Conservation (phyloP, 2,113 vertebrate species). For the Cyanoliseus patagonus region DNA sequence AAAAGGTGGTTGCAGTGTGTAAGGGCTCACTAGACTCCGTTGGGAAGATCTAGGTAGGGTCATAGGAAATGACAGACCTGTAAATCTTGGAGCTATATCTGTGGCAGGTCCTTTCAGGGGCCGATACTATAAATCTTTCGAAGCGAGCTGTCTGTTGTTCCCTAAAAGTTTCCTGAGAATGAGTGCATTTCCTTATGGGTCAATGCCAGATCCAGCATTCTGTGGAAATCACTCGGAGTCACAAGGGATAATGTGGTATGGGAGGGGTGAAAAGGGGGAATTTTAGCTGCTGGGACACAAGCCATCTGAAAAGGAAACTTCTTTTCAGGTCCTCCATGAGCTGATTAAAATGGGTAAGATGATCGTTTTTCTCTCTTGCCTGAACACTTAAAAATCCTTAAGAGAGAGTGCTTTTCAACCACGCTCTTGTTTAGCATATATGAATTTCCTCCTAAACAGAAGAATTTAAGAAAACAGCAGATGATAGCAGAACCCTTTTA, state of each 20-base stretch:
- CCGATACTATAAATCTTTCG: neutral
- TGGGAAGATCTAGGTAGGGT: neutral
- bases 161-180: neutral
- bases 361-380: neutral
- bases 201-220: neutral
- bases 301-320: conserved; percentile 2
- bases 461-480: conserved; percentile 39
- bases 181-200: neutral
- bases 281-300: neutral
- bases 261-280: neutral
- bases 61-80: neutral
- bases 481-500: conserved; percentile 32
- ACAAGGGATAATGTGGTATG: neutral
- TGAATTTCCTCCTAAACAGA: conserved; percentile 31
- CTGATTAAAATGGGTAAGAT: neutral
- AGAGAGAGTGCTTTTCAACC: conserved; percentile 32
- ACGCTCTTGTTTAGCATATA: conserved; percentile 32
- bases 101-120: neutral
- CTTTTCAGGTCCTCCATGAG: neutral
- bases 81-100: neutral
- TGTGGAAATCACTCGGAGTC: neutral
- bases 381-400: conserved; percentile 39
- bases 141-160: conserved; percentile 10
- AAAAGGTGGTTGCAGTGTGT: neutral
- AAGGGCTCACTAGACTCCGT: neutral